Percentiles rank a stretch among this genome's conserved stretches.
Evolutionary conservation across 2,888 invertebrate species (phyloP).

Genomic region (Mechanitis messenoides): DNA sequence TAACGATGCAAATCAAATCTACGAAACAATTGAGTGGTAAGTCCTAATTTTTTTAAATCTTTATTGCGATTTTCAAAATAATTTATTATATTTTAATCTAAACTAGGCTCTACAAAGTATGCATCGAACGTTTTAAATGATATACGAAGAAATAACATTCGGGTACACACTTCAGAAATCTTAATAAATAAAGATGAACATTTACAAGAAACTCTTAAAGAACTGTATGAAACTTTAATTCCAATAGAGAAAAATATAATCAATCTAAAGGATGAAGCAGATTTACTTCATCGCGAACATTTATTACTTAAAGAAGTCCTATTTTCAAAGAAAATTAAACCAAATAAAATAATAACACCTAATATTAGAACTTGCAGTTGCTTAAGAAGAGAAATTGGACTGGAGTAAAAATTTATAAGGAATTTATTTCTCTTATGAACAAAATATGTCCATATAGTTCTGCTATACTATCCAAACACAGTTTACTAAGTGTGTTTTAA

Average conservation of each 20-base stretch:
- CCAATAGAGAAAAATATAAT: slow-evolving; percentile 52
- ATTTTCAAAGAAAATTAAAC: slow-evolving; percentile 30
- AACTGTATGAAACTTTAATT: slow-evolving; percentile 44
- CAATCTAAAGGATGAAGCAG: slow-evolving; percentile 48
- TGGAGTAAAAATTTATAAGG: background rate
- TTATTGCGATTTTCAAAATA: background rate
- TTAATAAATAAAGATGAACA: background rate
- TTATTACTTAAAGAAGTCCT: slow-evolving; percentile 38
- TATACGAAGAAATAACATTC: background rate
- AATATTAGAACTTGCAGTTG: slow-evolving; percentile 43
- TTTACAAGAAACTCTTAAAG: slow-evolving; percentile 26
- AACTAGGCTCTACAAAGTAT: background rate
- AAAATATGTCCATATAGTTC: too few relatives aligned
- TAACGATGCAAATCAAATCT: slow-evolving; percentile 40
- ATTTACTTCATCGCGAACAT: slow-evolving; percentile 43
- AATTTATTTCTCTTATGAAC: too few relatives aligned
- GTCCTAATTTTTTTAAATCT: too few relatives aligned
- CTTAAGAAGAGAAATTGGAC: slow-evolving; percentile 5
- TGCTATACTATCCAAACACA: too few relatives aligned
- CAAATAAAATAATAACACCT: slow-evolving; percentile 29
- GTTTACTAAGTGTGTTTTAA: too few relatives aligned
- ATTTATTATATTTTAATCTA: background rate
- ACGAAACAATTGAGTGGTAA: too few relatives aligned
- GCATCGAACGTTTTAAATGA: background rate
- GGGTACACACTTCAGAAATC: slow-evolving; percentile 4